Percentiles rank a stretch among this genome's conserved stretches.
Conservation (phyloP, 2,888 invertebrate genomes). For the Drosophila bunnanda region DNA sequence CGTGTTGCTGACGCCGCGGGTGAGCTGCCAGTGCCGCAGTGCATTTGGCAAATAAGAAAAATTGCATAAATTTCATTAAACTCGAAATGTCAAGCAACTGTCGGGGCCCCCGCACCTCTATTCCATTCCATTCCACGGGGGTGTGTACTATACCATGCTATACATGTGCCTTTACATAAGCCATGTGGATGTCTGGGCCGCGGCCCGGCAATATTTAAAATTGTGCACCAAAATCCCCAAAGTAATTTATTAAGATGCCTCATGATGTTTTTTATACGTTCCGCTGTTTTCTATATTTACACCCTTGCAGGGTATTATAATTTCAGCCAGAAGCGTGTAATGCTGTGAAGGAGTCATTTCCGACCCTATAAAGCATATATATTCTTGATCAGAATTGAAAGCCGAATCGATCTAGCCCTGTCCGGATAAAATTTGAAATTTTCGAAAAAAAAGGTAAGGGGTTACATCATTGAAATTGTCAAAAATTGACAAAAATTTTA, state of each 20-base stretch:
- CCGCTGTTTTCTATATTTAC: neutral
- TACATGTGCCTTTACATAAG: conserved; percentile 44
- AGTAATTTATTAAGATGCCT: conserved; percentile 85
- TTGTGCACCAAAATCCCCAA: conserved; percentile 82
- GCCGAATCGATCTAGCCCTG: too few species aligned
- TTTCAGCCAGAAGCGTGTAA: too few species aligned
- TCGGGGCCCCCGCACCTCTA: conserved; percentile 48
- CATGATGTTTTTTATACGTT: conserved; percentile 65
- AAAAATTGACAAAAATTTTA: too few species aligned
- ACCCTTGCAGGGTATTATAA: too few species aligned
- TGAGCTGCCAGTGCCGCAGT: conserved; percentile 59
- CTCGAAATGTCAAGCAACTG: conserved; percentile 77
- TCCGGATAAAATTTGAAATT: too few species aligned
- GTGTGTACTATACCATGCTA: conserved; percentile 8
- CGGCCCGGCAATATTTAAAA: conserved; percentile 77
- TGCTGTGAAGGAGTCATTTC: too few species aligned
- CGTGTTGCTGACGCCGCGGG: conserved; percentile 54
- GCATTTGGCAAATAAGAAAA: conserved; percentile 80
- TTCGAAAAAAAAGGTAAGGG: too few species aligned
- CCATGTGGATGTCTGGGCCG: conserved; percentile 50
- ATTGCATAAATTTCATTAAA: conserved; percentile 82
- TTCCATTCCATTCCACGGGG: conserved; percentile 5
- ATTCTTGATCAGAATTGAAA: too few species aligned
- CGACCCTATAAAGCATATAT: too few species aligned
- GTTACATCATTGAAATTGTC: too few species aligned